phyloP scores from a whole-genome alignment of 1,140 invertebrate species.

The Metopolophium dirhodum region DNA sequence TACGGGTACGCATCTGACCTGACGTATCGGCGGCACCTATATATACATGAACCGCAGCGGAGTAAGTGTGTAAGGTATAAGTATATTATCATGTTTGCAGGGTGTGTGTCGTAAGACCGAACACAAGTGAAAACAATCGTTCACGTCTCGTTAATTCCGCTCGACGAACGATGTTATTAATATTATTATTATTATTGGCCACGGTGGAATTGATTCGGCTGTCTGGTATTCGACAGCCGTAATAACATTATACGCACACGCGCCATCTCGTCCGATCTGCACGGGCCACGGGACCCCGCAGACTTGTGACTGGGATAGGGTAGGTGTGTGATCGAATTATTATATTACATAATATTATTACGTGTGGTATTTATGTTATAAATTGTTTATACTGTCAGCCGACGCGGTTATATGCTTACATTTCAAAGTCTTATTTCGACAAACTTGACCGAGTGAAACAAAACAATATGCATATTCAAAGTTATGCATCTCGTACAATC shows the following conservation, averaged over 20 bases:
- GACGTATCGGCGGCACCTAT: not conserved
- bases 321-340: not conserved
- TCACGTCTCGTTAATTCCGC: not conserved
- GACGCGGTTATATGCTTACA: not conserved
- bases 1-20: not conserved
- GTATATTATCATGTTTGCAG: not conserved
- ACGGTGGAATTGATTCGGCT: not conserved
- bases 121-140: conserved; percentile 26
- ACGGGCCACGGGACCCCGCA: not conserved
- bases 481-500: not conserved
- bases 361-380: not conserved
- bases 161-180: not conserved
- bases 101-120: not conserved
- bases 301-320: not conserved
- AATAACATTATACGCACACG: not conserved
- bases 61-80: not conserved
- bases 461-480: not conserved
- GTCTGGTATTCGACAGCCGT: not conserved
- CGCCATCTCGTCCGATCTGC: not conserved
- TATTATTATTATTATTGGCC: not conserved
- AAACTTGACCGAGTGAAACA: not conserved
- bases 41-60: not conserved
- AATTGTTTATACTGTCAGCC: not conserved
- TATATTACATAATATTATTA: not conserved
- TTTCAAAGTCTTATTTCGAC: not conserved